phyloP scores from a whole-genome alignment of 2,797 vertebrate genomes.

The Typhlichthys eigenmanni region DNA sequence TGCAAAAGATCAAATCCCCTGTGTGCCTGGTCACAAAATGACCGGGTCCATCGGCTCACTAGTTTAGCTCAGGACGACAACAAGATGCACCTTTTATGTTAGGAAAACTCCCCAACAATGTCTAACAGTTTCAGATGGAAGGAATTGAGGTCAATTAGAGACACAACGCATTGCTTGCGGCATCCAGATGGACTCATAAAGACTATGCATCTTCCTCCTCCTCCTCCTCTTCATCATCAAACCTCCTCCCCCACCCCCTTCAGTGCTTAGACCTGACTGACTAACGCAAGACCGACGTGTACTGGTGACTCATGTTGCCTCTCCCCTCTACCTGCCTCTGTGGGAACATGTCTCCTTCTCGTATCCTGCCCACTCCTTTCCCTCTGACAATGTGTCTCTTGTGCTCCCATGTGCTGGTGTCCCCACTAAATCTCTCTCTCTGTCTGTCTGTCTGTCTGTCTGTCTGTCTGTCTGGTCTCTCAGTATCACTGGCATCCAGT shows the following conservation, averaged over 20 bases:
- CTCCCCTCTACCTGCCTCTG: conserved; percentile 42
- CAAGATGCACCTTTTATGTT: too few species aligned
- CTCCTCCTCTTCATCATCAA: background rate
- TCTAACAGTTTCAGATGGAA: background rate
- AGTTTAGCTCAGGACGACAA: too few species aligned
- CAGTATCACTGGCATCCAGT: conserved; percentile 94
- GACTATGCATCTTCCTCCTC: too few species aligned
- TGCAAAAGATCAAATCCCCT: too few species aligned
- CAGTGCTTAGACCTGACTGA: conserved; percentile 40
- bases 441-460: background rate
- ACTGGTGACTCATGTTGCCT: conserved; percentile 35
- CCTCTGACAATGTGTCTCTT: conserved; percentile 16
- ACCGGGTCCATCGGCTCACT: too few species aligned
- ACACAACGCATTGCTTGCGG: too few species aligned
- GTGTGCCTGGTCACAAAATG: too few species aligned
- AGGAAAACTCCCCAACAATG: too few species aligned
- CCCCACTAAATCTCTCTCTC: background rate
- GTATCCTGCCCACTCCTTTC: background rate
- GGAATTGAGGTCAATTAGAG: background rate
- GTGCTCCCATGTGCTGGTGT: background rate
- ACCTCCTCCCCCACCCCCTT: background rate
- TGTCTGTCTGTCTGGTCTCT: conserved; percentile 4
- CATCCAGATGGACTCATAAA: too few species aligned
- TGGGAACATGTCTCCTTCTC: conserved; percentile 30
- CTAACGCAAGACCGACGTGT: conserved; percentile 43